Percentiles rank a stretch among this genome's conserved stretches.
Conservation (phyloP, 1,140 invertebrate species). For the Solenopsis invicta region DNA sequence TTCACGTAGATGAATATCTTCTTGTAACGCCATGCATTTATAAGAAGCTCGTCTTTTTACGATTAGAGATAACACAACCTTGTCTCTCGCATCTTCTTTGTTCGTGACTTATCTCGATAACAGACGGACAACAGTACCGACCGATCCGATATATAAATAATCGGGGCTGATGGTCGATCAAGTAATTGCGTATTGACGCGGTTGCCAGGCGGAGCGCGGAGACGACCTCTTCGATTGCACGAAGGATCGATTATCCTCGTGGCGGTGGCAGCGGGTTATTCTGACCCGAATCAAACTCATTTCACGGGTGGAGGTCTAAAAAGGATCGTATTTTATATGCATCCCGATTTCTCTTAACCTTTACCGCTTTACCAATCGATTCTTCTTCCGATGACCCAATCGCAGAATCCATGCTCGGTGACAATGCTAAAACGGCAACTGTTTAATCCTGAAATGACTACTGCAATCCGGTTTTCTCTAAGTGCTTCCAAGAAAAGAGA, state of each 20-base stretch:
- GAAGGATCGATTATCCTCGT: constrained; percentile 75
- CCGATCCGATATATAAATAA: constrained; percentile 75
- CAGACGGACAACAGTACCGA: constrained; percentile 14
- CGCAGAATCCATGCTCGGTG: background rate
- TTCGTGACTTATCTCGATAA: constrained; percentile 28
- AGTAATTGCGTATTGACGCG: constrained; percentile 74
- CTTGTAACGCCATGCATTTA: background rate
- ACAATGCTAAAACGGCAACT: background rate
- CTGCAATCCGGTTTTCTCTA: background rate
- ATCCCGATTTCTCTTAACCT: constrained; percentile 29
- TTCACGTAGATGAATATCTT: background rate
- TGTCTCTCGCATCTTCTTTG: constrained; percentile 10
- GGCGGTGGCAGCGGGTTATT: constrained; percentile 46
- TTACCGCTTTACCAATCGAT: background rate
- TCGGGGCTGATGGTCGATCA: constrained; percentile 65
- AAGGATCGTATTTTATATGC: constrained; percentile 46
- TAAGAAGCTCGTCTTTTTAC: background rate
- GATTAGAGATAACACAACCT: background rate
- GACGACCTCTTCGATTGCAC: constrained; percentile 69
- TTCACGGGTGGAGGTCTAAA: constrained; percentile 5
- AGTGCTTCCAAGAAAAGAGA: background rate
- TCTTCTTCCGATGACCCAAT: background rate
- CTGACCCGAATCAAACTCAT: constrained; percentile 70
- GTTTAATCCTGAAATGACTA: background rate
- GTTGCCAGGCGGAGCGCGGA: constrained; percentile 77